phyloP scores from a whole-genome alignment of 1,140 invertebrate species.

The Drosophila miranda region DNA sequence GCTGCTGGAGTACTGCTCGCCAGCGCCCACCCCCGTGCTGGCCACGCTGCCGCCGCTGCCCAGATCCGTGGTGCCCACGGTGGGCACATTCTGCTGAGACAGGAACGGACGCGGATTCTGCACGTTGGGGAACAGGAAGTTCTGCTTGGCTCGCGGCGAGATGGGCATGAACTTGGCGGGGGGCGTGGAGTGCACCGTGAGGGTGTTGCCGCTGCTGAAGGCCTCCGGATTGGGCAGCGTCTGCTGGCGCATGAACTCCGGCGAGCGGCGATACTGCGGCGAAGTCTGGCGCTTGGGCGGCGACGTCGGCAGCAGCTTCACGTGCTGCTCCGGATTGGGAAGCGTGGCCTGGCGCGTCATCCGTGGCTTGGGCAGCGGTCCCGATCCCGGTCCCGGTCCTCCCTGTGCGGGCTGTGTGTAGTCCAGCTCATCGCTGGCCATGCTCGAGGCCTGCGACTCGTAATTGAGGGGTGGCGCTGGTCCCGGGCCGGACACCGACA shows the following conservation, averaged over 20 bases:
- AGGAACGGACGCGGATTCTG: constrained; percentile 78
- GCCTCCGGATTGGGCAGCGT: constrained; percentile 80
- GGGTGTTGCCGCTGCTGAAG: constrained; percentile 71
- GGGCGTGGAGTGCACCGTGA: constrained; percentile 67
- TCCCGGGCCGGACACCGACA: not conserved
- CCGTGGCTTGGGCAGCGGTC: constrained; percentile 64
- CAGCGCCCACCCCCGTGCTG: constrained; percentile 50
- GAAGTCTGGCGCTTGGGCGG: constrained; percentile 81
- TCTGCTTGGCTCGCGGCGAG: constrained; percentile 79
- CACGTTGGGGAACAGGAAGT: constrained; percentile 80
- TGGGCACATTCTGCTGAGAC: constrained; percentile 79
- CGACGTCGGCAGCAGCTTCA: constrained; percentile 80
- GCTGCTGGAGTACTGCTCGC: constrained; percentile 81
- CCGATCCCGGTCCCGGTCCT: not conserved
- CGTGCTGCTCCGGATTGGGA: constrained; percentile 81
- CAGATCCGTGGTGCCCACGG: constrained; percentile 59
- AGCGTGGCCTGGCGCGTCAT: constrained; percentile 79
- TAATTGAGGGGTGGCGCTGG: constrained; percentile 55
- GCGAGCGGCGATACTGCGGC: constrained; percentile 78
- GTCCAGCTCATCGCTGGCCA: constrained; percentile 71
- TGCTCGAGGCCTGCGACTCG: constrained; percentile 60
- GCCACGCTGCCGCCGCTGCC: constrained; percentile 60
- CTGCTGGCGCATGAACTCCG: constrained; percentile 80
- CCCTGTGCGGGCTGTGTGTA: constrained; percentile 16
- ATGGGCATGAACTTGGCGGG: constrained; percentile 80